Evolutionary conservation across 1,140 invertebrate species (phyloP), one percentile per base, ranked within the genome.

Genomic region (Plectrocnemia conspersa): DNA sequence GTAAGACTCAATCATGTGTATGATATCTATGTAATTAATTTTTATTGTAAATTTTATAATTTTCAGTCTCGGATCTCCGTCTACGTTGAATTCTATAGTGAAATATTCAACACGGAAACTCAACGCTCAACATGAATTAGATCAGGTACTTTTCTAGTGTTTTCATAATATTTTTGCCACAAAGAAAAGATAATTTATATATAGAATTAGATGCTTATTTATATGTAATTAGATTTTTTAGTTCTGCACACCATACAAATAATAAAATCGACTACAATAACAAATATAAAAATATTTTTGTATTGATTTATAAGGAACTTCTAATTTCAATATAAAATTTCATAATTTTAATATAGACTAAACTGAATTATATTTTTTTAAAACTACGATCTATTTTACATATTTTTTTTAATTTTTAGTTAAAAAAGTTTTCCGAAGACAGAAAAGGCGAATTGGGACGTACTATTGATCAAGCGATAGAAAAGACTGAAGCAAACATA

Each of bases 401-500:
- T n/a, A 46, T 47, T 2, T 29, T 13, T 49, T n/a, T n/a, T n/a
- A n/a, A n/a, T 45, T 54, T 54, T 35, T 66, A 86, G 84, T 64
- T 87, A 42, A 76, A 82, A 59, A 75, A 79, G 21, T 89, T 88
- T 61, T 75, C 81, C 0, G 69, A 70, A 0, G 76, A 79, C 27
- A 76, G 79, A 18, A 69, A 72, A 33, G 73, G 74, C 18, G 80
- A 85, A 25, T 72, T 89, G 3, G 83, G 83, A 1, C 70, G 89
- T 46, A 82, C 85, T 1, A 80, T 89, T 0, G 77, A 85, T 53
- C 89, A 93, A 70, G 80, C 85, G 0, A 72, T 91, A 1, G 89
- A 93, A 64, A 79, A 86, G 35, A 83, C 83, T 0, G 78, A 84
- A 63, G 81, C 85, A 2, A 93, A 93, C 64, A 81, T 91, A 0